A percentile compares a stretch with the other conserved stretches of the same genome.
Conservation (phyloP, 2,797 vertebrate genomes). For the Spizella passerina region DNA sequence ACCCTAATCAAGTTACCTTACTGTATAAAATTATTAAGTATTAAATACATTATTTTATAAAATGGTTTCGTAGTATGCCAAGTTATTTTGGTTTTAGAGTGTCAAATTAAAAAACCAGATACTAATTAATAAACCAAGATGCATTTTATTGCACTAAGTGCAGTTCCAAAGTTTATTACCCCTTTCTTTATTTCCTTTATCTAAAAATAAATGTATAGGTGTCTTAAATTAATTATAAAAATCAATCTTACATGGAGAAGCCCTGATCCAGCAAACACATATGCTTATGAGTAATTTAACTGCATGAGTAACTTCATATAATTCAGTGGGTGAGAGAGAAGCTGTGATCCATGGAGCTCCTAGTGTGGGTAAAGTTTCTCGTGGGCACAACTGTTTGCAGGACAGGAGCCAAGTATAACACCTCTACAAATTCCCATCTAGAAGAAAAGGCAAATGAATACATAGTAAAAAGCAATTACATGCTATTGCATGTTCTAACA, state of each 20-base stretch:
- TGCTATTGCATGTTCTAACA: background rate
- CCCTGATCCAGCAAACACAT: conserved; percentile 14
- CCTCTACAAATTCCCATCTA: background rate
- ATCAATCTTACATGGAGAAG: background rate
- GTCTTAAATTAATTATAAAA: background rate
- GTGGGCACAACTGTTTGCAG: conserved; percentile 38
- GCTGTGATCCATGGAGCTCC: background rate
- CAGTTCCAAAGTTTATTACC: background rate
- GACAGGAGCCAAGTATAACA: conserved; percentile 49
- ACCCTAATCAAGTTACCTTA: background rate
- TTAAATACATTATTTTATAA: background rate
- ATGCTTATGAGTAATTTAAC: conserved; percentile 3
- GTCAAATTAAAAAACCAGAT: background rate
- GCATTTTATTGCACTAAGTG: background rate
- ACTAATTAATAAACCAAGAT: background rate
- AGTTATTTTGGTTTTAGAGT: background rate
- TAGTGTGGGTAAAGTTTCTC: conserved; percentile 8
- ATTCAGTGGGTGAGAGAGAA: conserved; percentile 44
- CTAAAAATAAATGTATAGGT: background rate
- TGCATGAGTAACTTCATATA: conserved; percentile 8
- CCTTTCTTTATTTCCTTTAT: background rate
- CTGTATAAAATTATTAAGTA: background rate
- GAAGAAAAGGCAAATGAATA: conserved; percentile 41
- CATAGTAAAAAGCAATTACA: conserved; percentile 29
- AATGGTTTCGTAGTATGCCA: background rate